These are phyloP conservation scores for Platypus cylindrus DNA, from an alignment of 2,888 invertebrate species.

Conservation along the genomic window DNA sequence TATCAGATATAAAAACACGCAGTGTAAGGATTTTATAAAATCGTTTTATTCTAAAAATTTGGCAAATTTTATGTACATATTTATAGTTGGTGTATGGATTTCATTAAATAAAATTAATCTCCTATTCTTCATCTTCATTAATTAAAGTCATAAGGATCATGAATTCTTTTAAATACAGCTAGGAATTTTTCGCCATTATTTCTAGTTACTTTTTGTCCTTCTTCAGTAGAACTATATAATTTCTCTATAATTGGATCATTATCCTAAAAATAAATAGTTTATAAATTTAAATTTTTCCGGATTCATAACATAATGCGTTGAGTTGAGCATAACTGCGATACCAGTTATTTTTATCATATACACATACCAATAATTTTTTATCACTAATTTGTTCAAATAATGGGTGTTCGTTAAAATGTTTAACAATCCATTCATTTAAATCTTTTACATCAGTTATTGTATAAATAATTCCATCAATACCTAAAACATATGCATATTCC, in stretches of 20 bases:
- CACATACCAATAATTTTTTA: constrained; percentile 65
- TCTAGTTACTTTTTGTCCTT: constrained; percentile 94
- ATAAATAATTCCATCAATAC: constrained; percentile 76
- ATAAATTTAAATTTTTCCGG: too few relatives aligned
- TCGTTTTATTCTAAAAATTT: too few relatives aligned
- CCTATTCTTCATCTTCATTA: too few relatives aligned
- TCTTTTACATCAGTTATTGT: constrained; percentile 97
- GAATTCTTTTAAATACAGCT: constrained; percentile 70
- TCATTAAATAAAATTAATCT: too few relatives aligned
- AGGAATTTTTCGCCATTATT: constrained; percentile 89
- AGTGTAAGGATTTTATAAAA: constrained; percentile 34
- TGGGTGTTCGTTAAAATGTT: constrained; percentile 82
- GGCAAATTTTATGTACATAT: too few relatives aligned
- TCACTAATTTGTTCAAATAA: constrained; percentile 66
- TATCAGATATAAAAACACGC: constrained; percentile 48
- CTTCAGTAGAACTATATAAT: constrained; percentile 87
- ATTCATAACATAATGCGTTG: too few relatives aligned
- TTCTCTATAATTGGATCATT: constrained; percentile 78
- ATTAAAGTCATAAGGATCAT: constrained; percentile 32
- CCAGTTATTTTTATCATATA: too few relatives aligned
- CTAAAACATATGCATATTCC: constrained; percentile 92
- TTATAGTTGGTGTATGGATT: too few relatives aligned
- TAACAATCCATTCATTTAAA: constrained; percentile 93
- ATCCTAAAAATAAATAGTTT: constrained; percentile 41
- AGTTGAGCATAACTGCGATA: too few relatives aligned